Evolutionary conservation across 2,113 vertebrate species (phyloP).

Genomic region (Colius striatus): DNA sequence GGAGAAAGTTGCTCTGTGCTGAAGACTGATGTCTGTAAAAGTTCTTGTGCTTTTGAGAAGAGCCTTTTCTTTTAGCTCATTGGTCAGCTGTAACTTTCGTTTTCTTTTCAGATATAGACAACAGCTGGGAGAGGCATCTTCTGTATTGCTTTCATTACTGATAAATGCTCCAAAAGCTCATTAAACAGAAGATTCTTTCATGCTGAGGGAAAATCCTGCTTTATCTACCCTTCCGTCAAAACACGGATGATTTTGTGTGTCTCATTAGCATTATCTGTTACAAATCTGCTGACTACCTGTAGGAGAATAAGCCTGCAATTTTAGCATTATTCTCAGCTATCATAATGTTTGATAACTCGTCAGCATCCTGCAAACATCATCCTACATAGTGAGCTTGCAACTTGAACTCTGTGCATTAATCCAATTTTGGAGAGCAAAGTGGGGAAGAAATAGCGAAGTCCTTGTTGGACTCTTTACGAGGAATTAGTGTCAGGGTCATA

Average conservation of each 20-base stretch:
- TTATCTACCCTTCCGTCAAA: not conserved
- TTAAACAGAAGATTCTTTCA: not conserved
- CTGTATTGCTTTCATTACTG: not conserved
- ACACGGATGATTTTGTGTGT: not conserved
- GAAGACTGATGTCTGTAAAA: not conserved
- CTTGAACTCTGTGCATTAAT: not conserved
- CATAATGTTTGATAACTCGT: not conserved
- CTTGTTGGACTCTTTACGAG: not conserved
- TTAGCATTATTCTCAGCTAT: not conserved
- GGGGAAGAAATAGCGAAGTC: not conserved
- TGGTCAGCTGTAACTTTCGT: not conserved
- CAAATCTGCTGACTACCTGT: not conserved
- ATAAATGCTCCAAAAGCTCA: slow-evolving; percentile 36
- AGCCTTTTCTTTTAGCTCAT: not conserved
- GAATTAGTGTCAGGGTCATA: not conserved
- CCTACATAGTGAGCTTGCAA: not conserved
- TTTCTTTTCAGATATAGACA: slow-evolving; percentile 4
- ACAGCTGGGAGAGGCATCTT: not conserved
- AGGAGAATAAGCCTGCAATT: not conserved
- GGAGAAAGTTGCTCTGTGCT: not conserved
- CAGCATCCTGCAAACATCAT: not conserved
- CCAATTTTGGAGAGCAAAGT: not conserved
- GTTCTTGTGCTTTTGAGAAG: not conserved
- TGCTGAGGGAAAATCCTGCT: not conserved
- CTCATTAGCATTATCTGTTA: not conserved